These are phyloP conservation scores for Pseudorectes ferrugineus DNA, from an alignment of 2,113 vertebrate genomes.

Conservation along the genomic window DNA sequence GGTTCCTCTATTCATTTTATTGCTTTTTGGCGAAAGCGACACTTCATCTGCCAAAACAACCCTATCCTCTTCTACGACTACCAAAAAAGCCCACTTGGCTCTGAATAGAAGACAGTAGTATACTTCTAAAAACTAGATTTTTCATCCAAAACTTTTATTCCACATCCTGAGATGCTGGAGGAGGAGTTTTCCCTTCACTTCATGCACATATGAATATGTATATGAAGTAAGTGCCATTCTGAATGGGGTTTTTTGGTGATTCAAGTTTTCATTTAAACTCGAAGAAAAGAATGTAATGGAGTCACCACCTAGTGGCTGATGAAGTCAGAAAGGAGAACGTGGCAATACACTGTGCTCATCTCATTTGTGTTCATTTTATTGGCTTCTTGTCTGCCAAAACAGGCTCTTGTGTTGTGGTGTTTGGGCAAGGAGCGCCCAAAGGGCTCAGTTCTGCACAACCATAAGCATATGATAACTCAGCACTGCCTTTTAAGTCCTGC, in stretches of 20 bases:
- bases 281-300: background rate
- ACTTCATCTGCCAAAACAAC: background rate
- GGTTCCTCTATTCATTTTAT: background rate
- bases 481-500: background rate
- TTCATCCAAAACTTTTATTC: background rate
- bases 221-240: background rate
- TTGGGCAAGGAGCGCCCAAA: background rate
- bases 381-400: background rate
- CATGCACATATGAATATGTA: accelerated
- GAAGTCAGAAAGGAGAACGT: background rate
- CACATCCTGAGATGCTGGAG: background rate
- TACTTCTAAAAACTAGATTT: background rate
- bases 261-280: background rate
- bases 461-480: background rate
- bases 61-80: background rate
- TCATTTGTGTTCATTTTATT: background rate
- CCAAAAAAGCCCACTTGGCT: background rate
- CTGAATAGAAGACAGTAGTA: background rate
- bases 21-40: background rate
- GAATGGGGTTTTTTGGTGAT: background rate
- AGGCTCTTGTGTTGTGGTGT: background rate
- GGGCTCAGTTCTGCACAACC: background rate
- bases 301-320: conserved; percentile 7
- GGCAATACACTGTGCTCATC: accelerated
- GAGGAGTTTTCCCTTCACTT: background rate